Percentiles rank a stretch among this genome's conserved stretches.
phyloP scores from a whole-genome alignment of 1,140 invertebrate species.

The Drepana arcuata region DNA sequence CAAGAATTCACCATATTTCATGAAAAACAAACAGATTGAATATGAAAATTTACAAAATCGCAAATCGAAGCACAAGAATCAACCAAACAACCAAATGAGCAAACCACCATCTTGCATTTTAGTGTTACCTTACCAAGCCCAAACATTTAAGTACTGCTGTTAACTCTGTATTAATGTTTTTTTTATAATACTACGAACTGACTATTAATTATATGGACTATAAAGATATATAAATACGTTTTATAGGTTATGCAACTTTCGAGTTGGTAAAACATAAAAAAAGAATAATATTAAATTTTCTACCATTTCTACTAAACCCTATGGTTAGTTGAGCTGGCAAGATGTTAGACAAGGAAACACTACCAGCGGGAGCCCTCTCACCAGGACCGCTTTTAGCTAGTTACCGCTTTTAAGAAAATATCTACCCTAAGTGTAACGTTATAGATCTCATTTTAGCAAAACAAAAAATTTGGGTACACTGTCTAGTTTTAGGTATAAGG shows the following conservation, averaged over 20 bases:
- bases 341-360: background rate
- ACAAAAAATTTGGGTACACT: too few species aligned
- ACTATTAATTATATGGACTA: background rate
- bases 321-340: too few species aligned
- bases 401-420: too few species aligned
- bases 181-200: background rate
- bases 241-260: background rate
- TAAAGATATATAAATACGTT: background rate
- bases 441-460: too few species aligned
- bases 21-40: background rate
- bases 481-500: too few species aligned
- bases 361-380: background rate
- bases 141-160: background rate
- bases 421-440: too few species aligned
- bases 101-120: background rate
- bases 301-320: background rate
- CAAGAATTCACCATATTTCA: background rate
- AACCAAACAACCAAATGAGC: background rate
- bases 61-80: background rate
- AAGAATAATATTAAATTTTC: background rate
- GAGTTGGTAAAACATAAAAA: background rate
- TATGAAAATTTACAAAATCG: background rate
- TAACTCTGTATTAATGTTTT: background rate
- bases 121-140: background rate
- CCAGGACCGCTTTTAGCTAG: too few species aligned